Conservation (phyloP, 2,113 vertebrate species). For the Saguinus imperator region DNA sequence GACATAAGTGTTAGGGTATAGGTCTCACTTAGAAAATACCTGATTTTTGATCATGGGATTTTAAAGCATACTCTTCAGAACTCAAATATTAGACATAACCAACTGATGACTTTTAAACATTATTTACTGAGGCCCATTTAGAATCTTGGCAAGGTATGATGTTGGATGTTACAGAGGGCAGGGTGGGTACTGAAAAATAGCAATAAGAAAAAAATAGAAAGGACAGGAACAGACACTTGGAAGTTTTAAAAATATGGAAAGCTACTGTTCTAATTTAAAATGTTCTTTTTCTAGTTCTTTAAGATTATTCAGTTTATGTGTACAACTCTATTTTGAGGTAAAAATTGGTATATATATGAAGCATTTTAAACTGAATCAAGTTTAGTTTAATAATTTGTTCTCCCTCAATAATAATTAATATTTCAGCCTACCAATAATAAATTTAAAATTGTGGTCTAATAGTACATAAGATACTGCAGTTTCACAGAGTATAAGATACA, state of each 20-base stretch:
- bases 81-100: neutral
- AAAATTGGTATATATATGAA: neutral
- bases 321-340: neutral
- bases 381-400: neutral
- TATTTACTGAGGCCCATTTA: neutral
- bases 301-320: neutral
- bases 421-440: neutral
- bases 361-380: neutral
- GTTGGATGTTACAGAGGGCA: neutral
- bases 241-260: neutral
- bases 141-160: neutral
- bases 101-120: neutral
- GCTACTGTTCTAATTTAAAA: neutral
- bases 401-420: neutral
- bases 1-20: neutral
- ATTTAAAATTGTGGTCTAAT: neutral
- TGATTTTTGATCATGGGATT: neutral
- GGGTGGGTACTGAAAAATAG: neutral
- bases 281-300: neutral
- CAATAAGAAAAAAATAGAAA: neutral
- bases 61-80: neutral
- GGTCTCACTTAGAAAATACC: neutral
- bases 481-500: neutral
- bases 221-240: neutral
- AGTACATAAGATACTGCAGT: neutral